These are phyloP conservation scores for Paedocypris sp. DNA, from an alignment of 2,113 vertebrate genomes.

Conservation along the genomic window DNA sequence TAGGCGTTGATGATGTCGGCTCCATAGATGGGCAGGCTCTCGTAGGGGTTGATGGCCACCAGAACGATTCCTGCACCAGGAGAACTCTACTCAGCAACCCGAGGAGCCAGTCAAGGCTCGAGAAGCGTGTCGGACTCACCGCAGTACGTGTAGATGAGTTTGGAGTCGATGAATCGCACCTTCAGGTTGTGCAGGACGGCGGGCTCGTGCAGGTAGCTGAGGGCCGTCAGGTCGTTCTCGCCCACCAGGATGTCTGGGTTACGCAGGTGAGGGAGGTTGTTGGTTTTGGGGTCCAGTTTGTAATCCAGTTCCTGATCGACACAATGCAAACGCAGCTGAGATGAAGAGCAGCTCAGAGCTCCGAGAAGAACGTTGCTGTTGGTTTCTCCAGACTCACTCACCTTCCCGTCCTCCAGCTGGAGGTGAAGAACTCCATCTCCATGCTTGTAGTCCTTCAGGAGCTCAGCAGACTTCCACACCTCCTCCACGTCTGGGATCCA, in stretches of 20 bases:
- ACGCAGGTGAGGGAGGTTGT: conserved; percentile 83
- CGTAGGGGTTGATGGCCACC: conserved; percentile 97
- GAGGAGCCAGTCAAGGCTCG: not conserved
- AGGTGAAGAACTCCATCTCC: conserved; percentile 78
- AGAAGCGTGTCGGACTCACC: conserved; percentile 60
- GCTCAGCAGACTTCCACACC: conserved; percentile 94
- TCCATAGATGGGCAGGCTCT: conserved; percentile 91
- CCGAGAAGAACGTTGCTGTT: no score
- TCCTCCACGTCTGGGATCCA: conserved; percentile 95
- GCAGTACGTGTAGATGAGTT: conserved; percentile 97
- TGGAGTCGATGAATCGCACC: conserved; percentile 95
- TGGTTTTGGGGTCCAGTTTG: conserved; percentile 73
- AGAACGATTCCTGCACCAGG: conserved; percentile 96
- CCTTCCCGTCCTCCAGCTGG: conserved; percentile 82
- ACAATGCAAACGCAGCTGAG: not conserved
- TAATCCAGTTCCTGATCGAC: conserved; percentile 72
- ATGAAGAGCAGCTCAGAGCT: not conserved
- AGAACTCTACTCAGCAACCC: no score
- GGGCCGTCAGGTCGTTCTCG: conserved; percentile 94
- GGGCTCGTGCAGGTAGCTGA: conserved; percentile 95
- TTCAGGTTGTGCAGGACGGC: conserved; percentile 94
- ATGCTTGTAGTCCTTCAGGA: conserved; percentile 84
- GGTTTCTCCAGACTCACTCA: conserved; percentile 46
- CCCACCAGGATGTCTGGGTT: conserved; percentile 97
- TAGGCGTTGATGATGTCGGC: conserved; percentile 96